Percentiles rank a stretch among this genome's conserved stretches.
phyloP scores from a whole-genome alignment of 2,113 vertebrate species.

The Hippopotamus amphibius region DNA sequence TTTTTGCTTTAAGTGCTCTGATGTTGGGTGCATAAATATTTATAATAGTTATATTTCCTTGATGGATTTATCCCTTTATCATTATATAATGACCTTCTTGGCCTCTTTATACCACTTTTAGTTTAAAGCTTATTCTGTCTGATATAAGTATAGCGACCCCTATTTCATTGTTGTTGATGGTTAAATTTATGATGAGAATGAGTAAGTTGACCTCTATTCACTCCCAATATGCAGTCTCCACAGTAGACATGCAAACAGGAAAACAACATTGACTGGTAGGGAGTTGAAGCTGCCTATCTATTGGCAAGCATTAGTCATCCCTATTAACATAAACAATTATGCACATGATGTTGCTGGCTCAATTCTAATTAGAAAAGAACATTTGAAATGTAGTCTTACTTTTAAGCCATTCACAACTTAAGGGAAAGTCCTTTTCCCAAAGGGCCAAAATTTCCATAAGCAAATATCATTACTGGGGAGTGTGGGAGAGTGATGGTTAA shows the following conservation, averaged over 20 bases:
- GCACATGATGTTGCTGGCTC: constrained; percentile 58
- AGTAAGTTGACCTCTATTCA: constrained; percentile 54
- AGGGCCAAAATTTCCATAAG: constrained; percentile 52
- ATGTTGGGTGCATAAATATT: background rate
- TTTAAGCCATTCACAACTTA: background rate
- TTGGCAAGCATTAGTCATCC: constrained; percentile 71
- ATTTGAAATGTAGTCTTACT: constrained; percentile 41
- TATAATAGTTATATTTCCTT: constrained; percentile 22
- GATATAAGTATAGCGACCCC: background rate
- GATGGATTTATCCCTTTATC: background rate
- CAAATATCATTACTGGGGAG: background rate
- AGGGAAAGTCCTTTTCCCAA: constrained; percentile 24
- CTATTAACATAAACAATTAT: constrained; percentile 58
- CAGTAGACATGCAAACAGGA: constrained; percentile 53
- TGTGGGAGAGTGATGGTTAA: background rate
- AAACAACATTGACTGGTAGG: constrained; percentile 63
- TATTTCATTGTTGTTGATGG: background rate
- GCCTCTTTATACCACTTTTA: constrained; percentile 28
- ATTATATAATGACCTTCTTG: background rate
- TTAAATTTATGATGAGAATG: constrained; percentile 54
- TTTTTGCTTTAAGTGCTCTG: background rate
- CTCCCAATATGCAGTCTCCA: constrained; percentile 27
- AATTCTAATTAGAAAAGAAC: constrained; percentile 69
- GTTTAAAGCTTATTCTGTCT: constrained; percentile 9
- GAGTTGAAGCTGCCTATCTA: constrained; percentile 49